Conservation (phyloP, 1,140 invertebrate genomes). For the Drosophila ogumai region DNA sequence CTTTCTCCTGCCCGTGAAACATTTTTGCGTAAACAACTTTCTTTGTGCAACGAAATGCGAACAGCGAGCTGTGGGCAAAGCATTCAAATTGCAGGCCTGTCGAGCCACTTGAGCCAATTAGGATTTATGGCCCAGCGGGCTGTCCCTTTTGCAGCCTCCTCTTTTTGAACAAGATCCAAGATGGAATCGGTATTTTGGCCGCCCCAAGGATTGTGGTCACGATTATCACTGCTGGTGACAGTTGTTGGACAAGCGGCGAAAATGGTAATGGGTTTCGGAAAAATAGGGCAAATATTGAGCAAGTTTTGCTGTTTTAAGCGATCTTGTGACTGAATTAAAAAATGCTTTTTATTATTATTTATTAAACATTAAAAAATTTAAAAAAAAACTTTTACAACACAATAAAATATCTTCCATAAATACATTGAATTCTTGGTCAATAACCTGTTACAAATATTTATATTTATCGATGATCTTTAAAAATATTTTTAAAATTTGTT, state of each 20-base stretch:
- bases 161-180: background rate
- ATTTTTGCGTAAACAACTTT: slow-evolving; percentile 75
- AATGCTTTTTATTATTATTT: too few relatives aligned
- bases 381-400: too few relatives aligned
- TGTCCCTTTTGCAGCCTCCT: background rate
- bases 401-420: too few relatives aligned
- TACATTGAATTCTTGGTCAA: accelerated
- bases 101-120: slow-evolving; percentile 72
- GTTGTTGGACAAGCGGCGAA: slow-evolving; percentile 13
- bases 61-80: slow-evolving; percentile 20
- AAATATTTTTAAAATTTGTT: too few relatives aligned
- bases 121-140: slow-evolving; percentile 58
- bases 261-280: background rate
- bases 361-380: too few relatives aligned
- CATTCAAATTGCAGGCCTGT: slow-evolving; percentile 43
- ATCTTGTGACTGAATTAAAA: too few relatives aligned
- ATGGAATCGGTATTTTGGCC: background rate
- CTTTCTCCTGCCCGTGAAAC: slow-evolving; percentile 32
- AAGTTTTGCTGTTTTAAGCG: too few relatives aligned
- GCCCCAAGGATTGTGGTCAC: slow-evolving; percentile 15
- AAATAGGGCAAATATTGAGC: too few relatives aligned
- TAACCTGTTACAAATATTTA: too few relatives aligned
- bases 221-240: slow-evolving; percentile 40
- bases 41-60: slow-evolving; percentile 72
- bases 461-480: too few relatives aligned